Base-by-base conservation (phyloP, 2,888 invertebrate species). In the Rotaria macrura region DNA sequence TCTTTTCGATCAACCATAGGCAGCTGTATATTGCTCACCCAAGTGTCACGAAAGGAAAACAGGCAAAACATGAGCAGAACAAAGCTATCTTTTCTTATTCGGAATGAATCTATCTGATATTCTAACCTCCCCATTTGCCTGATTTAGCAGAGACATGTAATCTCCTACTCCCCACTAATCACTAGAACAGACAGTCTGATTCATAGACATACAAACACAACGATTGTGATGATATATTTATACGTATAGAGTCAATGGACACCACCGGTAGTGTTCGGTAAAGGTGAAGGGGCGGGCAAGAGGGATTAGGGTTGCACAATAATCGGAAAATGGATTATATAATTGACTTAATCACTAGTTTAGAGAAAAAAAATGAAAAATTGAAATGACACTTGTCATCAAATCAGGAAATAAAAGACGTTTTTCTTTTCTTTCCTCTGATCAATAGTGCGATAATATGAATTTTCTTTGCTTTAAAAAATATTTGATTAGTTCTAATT, bases 1-100 rank as follows among this genome's bases (percentile, higher is more conserved):
- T 65, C 34, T 65, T 65, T 65, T 65, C 65, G 65, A 65, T 65
- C 65, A 65, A 65, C 65, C 65, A 65, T 34, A 65, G 65, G 65
- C 65, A 65, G 65, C 65, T 65, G 65, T 65, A 65, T 65, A 34
- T 65, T 65, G 65, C 65, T 65, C 65, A 65, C 65, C 65, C 34
- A 34, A 65, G 65, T 65, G 34, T 65, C 65, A 34, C 65, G 65
- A 65, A 65, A 65, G 34, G 34, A 49, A 52, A 52, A 52, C 52
- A 52, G 17, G 20, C 12, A 29, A 12, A 65, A 65, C 6, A 47
- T n/a, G n/a, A 49, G 49, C 17, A 49, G 65, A 65, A 65, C 29
- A 34, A 65, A 65, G 65, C 34, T 65, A 65, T 29, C 65, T 65
- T 14, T 65, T 65, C 34, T 65, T 29, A 29, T 29, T 12, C 29